Evolutionary conservation across 2,113 vertebrate genomes (phyloP).

Genomic region (Nothoprocta pentlandii): DNA sequence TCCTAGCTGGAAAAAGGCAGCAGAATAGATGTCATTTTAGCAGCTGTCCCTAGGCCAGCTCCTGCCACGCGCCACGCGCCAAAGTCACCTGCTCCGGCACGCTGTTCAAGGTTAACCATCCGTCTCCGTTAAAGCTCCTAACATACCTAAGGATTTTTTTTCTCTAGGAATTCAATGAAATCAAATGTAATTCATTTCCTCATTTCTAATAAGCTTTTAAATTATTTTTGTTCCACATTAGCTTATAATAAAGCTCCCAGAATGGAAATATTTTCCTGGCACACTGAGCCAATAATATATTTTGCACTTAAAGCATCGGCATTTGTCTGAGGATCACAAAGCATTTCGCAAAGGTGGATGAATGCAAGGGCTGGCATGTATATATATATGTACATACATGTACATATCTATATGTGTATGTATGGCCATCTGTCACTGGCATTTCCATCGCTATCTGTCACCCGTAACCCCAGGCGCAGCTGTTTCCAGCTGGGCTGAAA

Average conservation of each 20-base stretch:
- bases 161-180: not conserved
- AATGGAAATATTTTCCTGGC: slow-evolving; percentile 10
- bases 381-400: not conserved
- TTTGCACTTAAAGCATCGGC: not conserved
- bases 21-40: not conserved
- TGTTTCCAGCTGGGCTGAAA: slow-evolving; percentile 43
- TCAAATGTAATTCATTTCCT: not conserved
- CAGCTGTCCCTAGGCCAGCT: slow-evolving; percentile 42
- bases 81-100: not conserved
- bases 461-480: not conserved
- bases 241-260: not conserved
- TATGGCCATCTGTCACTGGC: not conserved
- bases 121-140: slow-evolving; percentile 43
- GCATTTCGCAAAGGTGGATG: not conserved
- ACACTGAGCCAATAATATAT: not conserved
- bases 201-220: not conserved
- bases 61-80: not conserved
- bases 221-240: not conserved
- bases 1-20: slow-evolving; percentile 25
- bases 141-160: not conserved
- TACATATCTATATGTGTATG: not conserved
- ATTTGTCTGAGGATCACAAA: not conserved
- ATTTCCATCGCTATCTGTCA: not conserved
- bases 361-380: not conserved
- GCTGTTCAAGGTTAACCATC: slow-evolving; percentile 33